Conservation (phyloP, 1,140 invertebrate species). For the Platyscapa corneri region DNA sequence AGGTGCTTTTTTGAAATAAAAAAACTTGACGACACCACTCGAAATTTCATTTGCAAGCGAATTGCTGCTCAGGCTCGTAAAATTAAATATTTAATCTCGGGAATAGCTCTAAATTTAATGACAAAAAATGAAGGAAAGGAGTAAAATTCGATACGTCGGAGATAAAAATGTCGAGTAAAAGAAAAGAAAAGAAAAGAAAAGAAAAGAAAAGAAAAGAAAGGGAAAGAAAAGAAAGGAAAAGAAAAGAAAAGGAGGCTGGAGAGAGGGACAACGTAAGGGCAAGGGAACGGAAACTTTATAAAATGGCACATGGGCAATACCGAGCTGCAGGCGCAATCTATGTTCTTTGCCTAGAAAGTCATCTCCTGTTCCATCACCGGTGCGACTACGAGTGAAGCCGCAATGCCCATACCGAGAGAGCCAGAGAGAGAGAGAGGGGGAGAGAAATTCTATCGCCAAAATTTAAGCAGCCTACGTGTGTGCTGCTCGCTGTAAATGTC, state of each 20-base stretch:
- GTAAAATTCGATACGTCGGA: not conserved
- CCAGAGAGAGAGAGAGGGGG: not conserved
- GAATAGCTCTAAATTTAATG: not conserved
- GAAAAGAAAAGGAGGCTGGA: not conserved
- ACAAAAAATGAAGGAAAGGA: not conserved
- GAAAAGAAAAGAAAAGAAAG: not conserved
- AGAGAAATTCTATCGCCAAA: not conserved
- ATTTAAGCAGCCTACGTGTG: not conserved
- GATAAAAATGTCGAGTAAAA: not conserved
- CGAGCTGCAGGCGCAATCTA: not conserved
- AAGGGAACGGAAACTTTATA: not conserved
- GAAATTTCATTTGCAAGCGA: not conserved
- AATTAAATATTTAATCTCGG: not conserved
- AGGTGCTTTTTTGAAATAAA: not conserved
- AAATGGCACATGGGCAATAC: not conserved
- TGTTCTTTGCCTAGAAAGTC: constrained; percentile 1
- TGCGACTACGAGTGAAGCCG: not conserved
- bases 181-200: not conserved
- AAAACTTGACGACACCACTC: not conserved
- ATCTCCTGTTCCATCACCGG: constrained; percentile 24
- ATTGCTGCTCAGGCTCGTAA: not conserved
- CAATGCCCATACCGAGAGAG: not conserved
- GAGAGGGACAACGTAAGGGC: not conserved
- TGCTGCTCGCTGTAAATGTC: not conserved
- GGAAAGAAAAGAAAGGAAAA: not conserved